Evolutionary conservation across 1,140 invertebrate species (phyloP), one percentile per base, ranked within the genome.

Genomic region (Pollicipes pollicipes): DNA sequence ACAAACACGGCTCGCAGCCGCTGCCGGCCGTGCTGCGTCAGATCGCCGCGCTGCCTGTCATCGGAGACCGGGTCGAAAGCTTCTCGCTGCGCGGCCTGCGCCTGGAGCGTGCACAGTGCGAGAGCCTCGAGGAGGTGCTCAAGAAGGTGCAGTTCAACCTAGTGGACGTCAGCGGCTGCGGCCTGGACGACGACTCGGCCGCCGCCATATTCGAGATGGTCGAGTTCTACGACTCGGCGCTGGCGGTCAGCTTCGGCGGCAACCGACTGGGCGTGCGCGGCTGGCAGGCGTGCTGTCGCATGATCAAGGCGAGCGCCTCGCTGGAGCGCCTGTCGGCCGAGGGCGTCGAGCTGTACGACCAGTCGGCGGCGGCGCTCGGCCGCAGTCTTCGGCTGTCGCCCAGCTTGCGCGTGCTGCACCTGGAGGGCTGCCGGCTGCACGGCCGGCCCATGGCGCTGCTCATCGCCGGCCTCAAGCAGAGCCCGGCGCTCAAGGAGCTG

Each of bases 121-220:
- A 91, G 79, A 82, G 86, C 69, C 77, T 90, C 66, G 89, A 91
- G 79, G 88, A 90, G 78, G 84, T 91, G 75, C 83, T 91, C 35
- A 87, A 87, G 78, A 80, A 88, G 78, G 82, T 90, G 35, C 87
- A 88, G 78, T 90, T 90, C 79, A 78, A 84, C 72, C 81, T 83
- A 74, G 76, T 90, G 64, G 85, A 90, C 80, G 78, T 90, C 63
- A 85, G 89, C 78, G 81, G 83, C 68, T 84, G 84, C 66, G 82
- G 82, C 73, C 81, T 89, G n/a, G 85, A 88, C 76, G 88, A 89
- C 76, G 87, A 90, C 80, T 86, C 86, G 75, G 79, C 85, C 30
- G 86, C 88, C 75, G 87, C 90, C 66, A 79, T 93, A 64, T 93
- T 93, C 80, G 91, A 94, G 78, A 93, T 94, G 89, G 85, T 94